Evolutionary conservation across 1,140 invertebrate species (phyloP).

Genomic region (Micrasema longulum): DNA sequence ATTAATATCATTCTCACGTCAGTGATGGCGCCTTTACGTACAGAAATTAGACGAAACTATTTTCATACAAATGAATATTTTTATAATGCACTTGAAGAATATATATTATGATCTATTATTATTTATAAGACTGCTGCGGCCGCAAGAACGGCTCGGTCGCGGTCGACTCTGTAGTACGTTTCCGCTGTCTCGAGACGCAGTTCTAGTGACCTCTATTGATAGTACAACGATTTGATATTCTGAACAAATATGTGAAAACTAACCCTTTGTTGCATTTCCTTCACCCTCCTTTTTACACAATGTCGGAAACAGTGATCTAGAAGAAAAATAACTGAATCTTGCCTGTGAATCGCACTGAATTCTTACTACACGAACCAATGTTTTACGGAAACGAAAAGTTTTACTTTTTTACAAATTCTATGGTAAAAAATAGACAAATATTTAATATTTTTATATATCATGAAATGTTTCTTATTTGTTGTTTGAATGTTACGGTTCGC

Average conservation of each 20-base stretch:
- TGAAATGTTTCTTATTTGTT: conserved; percentile 26
- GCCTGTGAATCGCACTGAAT: conserved; percentile 24
- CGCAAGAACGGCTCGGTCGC: too few relatives aligned
- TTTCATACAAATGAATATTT: conserved; percentile 38
- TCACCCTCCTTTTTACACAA: not conserved
- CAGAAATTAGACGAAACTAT: conserved; percentile 8
- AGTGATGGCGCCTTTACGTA: conserved; percentile 12
- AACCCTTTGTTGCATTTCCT: conserved; percentile 30
- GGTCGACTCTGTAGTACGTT: not conserved
- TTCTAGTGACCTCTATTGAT: conserved; percentile 27
- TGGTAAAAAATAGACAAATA: conserved; percentile 27
- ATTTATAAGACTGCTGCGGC: too few relatives aligned
- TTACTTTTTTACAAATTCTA: conserved; percentile 38
- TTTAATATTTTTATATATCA: conserved; percentile 47
- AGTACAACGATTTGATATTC: conserved; percentile 43
- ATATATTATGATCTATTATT: not conserved
- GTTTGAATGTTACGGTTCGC: conserved; percentile 26
- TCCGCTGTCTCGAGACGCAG: not conserved
- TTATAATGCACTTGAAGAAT: conserved; percentile 36
- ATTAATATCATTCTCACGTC: conserved; percentile 11
- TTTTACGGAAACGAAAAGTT: conserved; percentile 18
- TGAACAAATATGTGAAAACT: conserved; percentile 21
- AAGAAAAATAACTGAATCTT: not conserved
- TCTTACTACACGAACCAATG: conserved; percentile 28
- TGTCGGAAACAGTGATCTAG: not conserved